A percentile compares a stretch with the other conserved stretches of the same genome.
These are phyloP conservation scores for Dryomyza anilis DNA, from an alignment of 2,888 invertebrate species.

Conservation along the genomic window DNA sequence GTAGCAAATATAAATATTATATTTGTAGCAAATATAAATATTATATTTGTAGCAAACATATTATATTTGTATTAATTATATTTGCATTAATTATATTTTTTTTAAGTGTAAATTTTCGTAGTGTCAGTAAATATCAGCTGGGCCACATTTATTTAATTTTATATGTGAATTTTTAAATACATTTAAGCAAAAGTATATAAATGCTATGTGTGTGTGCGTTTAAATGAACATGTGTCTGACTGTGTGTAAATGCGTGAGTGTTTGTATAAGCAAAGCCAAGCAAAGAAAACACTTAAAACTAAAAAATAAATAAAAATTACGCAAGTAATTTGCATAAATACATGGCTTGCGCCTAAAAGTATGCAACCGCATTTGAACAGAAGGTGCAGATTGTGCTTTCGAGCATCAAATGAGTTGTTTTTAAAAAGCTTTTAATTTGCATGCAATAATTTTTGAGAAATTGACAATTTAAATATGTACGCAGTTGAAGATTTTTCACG, in stretches of 20 bases:
- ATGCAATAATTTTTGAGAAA: conserved; percentile 20
- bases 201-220: no score
- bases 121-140: no score
- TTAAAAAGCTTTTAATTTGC: conserved; percentile 16
- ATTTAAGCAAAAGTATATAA: no score
- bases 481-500: background rate
- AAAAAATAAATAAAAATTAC: background rate
- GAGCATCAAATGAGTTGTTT: conserved; percentile 8
- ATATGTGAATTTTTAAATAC: no score
- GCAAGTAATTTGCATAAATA: conserved; percentile 22
- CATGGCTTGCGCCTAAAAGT: conserved; percentile 20
- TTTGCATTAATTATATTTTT: no score
- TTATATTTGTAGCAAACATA: no score
- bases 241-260: conserved; percentile 3
- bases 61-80: no score
- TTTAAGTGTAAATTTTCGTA: no score
- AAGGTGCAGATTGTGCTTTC: conserved; percentile 9
- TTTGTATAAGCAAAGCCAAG: background rate
- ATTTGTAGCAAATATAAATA: no score
- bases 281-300: conserved; percentile 9
- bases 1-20: no score
- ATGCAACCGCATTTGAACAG: conserved; percentile 18
- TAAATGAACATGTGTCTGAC: no score
- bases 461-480: conserved; percentile 28
- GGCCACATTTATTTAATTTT: no score